Base-by-base conservation (phyloP, 2,888 invertebrate genomes). In the Fragum fragum region DNA sequence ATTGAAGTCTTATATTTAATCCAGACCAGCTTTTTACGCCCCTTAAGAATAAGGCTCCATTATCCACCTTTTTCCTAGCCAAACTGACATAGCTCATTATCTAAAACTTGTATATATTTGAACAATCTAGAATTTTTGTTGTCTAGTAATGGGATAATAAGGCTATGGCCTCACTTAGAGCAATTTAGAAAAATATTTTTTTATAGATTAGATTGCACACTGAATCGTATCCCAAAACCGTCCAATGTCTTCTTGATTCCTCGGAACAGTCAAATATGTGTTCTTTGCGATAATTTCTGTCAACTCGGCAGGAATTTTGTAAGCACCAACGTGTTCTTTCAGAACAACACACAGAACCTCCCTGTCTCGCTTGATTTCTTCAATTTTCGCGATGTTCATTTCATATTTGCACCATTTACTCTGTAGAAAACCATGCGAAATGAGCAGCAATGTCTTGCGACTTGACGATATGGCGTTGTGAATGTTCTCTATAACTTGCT, bases 361-460 rank as follows among this genome's bases (percentile, higher is more conserved):
- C 9, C 61, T 0, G n/a, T 32, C 61, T 7, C 61, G 29, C 29
- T 61, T 61, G 32, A 61, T 61, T 18, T n/a, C 61, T n/a, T 61
- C 57, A 11, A 61, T 14, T 32, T 61, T 61, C 5, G 61, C 61
- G 28, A 61, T 61, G 32, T 61, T 61, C 61, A 61, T 61, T n/a
- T 61, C 61, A 21, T 61, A 61, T 61, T 32, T 61, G 32, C 86
- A 86, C 86, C 86, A 86, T 23, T 79, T 63, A 52, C 83, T 83
- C 3, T 52, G 52, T 18, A 83, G 36, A 72, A 83, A 86, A 29
- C 36, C 57, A 3, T 59, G 47, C 9, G 83, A 78, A 55, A 86
- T 42, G 1, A 83, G 18, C 26, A 83, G 69, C 29, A 86, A 16
- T 11, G 83, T 81, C 55, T 75, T 81, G 5, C 71, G 42, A n/a